Base-by-base conservation (phyloP, 2,888 invertebrate genomes). In the Thumatha senex region DNA sequence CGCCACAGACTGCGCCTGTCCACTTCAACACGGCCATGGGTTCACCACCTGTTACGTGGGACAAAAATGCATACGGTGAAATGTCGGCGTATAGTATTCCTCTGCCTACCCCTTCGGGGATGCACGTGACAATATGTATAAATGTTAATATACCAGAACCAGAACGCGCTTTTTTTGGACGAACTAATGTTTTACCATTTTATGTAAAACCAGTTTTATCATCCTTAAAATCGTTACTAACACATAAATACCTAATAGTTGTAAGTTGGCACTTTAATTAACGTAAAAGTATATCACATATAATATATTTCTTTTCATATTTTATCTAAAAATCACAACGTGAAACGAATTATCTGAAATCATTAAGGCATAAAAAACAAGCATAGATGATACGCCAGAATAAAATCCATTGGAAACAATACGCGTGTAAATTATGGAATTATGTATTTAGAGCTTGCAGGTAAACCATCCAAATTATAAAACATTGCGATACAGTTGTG, bases 321-420 rank as follows among this genome's bases (percentile, higher is more conserved):
- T 63, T 64, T 62, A 66, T 64, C 66, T 48, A 46, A 40, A 51
- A 63, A 50, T 48, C 51, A 55, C 45, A 48, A 44, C 40, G 56
- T 66, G 63, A 63, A 54, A 49, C 65, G 58, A 65, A 65, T 65
- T 54, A 63, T 66, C 63, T 60, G 60, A 66, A 67, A 67, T 60
- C 54, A 61, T 63, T 58, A 61, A 53, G 50, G 60, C 63, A 66
- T 67, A 52, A 34, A 58, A 56, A 67, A 65, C 67, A 66, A 65
- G 67, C 64, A 46, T 65, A 33, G 36, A 56, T 51, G 54, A 66
- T 56, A 46, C 30, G 51, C 43, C 53, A 56, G 55, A 60, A 66
- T 61, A 54, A 63, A 55, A 57, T 62, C 48, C 59, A 55, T 62
- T 56, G 53, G 60, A 51, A 63, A 63, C 50, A 65, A 62, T 60